Conservation (phyloP, 2,113 vertebrate genomes). For the Oplegnathus fasciatus region DNA sequence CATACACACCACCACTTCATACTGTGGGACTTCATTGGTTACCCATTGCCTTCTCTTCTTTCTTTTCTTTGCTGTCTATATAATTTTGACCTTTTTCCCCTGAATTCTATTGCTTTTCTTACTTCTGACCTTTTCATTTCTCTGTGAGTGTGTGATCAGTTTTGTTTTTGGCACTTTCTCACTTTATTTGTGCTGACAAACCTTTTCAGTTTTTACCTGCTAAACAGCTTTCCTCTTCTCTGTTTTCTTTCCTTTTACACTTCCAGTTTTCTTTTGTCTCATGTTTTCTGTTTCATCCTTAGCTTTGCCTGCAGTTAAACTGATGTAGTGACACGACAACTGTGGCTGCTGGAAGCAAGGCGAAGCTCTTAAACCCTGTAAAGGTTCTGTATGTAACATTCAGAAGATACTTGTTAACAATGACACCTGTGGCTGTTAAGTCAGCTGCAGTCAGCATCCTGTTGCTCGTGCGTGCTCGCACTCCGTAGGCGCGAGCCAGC, state of each 20-base stretch:
- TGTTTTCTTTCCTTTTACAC: conserved; percentile 16
- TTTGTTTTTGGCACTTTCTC: conserved; percentile 34
- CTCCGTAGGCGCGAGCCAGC: too few species aligned
- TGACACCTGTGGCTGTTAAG: too few species aligned
- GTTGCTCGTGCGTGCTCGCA: too few species aligned
- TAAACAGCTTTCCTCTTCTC: conserved; percentile 32
- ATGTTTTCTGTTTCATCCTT: conserved; percentile 1
- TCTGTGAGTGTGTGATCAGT: conserved; percentile 24
- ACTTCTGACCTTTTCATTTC: conserved; percentile 66
- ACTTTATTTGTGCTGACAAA: conserved; percentile 56
- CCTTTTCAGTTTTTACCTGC: conserved; percentile 37
- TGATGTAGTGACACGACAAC: not conserved
- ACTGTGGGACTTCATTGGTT: conserved; percentile 9
- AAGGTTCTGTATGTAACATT: too few species aligned
- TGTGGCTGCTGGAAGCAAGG: not conserved
- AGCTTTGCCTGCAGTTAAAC: conserved; percentile 1
- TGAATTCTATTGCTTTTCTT: conserved; percentile 54
- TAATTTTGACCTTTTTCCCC: conserved; percentile 59
- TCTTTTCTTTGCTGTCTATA: conserved; percentile 28
- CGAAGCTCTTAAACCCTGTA: not conserved
- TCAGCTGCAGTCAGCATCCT: too few species aligned
- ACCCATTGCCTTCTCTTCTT: not conserved
- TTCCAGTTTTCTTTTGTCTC: conserved; percentile 19
- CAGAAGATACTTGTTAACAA: too few species aligned
- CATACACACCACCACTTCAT: conserved; percentile 12